Conservation (phyloP, 2,113 vertebrate genomes). For the Pheucticus melanocephalus region DNA sequence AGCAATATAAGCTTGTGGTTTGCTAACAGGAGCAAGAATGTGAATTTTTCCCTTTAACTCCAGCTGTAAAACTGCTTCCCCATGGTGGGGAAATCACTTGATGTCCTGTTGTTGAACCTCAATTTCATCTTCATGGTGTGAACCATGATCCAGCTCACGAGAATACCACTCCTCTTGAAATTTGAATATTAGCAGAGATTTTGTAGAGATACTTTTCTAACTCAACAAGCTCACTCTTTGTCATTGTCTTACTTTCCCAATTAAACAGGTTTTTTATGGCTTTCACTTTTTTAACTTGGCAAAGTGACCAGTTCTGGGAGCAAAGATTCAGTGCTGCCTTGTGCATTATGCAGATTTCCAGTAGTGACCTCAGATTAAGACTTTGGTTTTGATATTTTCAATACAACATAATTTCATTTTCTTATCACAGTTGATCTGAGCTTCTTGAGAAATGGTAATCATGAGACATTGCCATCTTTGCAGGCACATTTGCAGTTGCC, state of each 20-base stretch:
- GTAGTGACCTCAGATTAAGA: not conserved
- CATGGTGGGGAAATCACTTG: not conserved
- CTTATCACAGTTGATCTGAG: not conserved
- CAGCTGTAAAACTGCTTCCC: not conserved
- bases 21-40: not conserved
- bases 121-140: not conserved
- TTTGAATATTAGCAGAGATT: not conserved
- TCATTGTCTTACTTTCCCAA: not conserved
- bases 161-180: not conserved
- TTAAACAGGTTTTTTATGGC: not conserved
- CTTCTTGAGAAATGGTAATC: not conserved
- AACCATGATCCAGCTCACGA: not conserved
- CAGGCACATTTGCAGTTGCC: not conserved
- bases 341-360: not conserved
- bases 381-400: conserved; percentile 21
- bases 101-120: not conserved
- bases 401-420: not conserved
- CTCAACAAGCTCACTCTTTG: not conserved
- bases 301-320: not conserved
- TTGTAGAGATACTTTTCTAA: not conserved
- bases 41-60: conserved; percentile 5
- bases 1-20: conserved; percentile 11
- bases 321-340: not conserved
- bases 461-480: not conserved
- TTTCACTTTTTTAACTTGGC: not conserved